These are phyloP conservation scores for Dicerorhinus sumatrensis DNA, from an alignment of 2,113 vertebrate species.

Conservation along the genomic window DNA sequence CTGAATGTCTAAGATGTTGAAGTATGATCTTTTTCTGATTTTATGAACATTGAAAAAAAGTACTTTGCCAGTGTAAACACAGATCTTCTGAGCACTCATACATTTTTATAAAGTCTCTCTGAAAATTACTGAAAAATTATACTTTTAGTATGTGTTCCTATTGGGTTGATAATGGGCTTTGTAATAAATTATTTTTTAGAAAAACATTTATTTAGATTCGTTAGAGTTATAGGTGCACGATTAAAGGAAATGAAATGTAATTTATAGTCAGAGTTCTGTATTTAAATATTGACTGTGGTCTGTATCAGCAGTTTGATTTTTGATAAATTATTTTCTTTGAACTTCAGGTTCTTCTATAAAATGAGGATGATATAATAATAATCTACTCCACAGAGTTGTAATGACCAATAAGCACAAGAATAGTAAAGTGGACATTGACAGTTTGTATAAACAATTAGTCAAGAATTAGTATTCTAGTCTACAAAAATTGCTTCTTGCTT, in stretches of 20 bases:
- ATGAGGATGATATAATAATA: neutral
- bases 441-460: neutral
- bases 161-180: neutral
- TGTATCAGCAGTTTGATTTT: slow-evolving; percentile 2
- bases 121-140: neutral
- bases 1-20: neutral
- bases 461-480: neutral
- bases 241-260: slow-evolving; percentile 17
- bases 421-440: neutral
- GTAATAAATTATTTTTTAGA: neutral
- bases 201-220: neutral
- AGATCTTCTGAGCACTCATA: neutral
- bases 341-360: slow-evolving; percentile 32
- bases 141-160: neutral
- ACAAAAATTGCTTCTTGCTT: slow-evolving; percentile 28
- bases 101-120: neutral
- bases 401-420: neutral
- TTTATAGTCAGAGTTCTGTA: neutral
- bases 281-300: neutral
- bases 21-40: neutral
- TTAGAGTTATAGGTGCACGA: neutral
- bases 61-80: slow-evolving; percentile 7
- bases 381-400: neutral
- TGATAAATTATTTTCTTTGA: neutral
- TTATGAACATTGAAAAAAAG: neutral